Conservation (phyloP, 92 coral and sea anemone species). For the Epizoanthus stellaris region DNA sequence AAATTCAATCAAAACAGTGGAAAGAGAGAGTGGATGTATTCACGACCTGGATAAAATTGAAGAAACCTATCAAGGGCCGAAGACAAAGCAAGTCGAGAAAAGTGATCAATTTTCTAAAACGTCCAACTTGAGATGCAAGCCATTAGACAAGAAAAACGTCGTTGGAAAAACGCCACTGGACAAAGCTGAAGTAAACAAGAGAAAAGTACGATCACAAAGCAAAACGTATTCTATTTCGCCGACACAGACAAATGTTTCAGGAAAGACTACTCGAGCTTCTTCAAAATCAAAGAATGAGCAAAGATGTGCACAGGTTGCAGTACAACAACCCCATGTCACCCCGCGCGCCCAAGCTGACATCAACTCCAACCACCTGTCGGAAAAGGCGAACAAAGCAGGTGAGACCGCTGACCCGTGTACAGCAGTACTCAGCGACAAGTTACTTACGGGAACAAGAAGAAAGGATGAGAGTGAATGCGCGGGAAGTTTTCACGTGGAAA, state of each 20-base stretch:
- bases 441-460: not conserved
- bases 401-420: too few species aligned
- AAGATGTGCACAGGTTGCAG: not conserved
- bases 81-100: not conserved
- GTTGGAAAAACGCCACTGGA: not conserved
- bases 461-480: not conserved
- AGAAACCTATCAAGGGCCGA: not conserved
- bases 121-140: not conserved
- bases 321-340: constrained; percentile 27
- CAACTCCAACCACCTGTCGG: constrained; percentile 54
- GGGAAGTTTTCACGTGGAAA: constrained; percentile 51
- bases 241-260: not conserved
- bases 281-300: not conserved
- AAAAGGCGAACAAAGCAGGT: too few species aligned
- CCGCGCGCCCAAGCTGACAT: constrained; percentile 28
- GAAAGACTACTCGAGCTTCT: not conserved
- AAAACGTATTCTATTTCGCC: not conserved
- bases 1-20: not conserved
- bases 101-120: not conserved
- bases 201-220: not conserved
- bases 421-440: too few species aligned
- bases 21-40: not conserved
- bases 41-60: not conserved
- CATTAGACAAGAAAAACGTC: not conserved
- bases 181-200: not conserved